Base-by-base conservation (phyloP, 2,113 vertebrate species). In the Promerops cafer region DNA sequence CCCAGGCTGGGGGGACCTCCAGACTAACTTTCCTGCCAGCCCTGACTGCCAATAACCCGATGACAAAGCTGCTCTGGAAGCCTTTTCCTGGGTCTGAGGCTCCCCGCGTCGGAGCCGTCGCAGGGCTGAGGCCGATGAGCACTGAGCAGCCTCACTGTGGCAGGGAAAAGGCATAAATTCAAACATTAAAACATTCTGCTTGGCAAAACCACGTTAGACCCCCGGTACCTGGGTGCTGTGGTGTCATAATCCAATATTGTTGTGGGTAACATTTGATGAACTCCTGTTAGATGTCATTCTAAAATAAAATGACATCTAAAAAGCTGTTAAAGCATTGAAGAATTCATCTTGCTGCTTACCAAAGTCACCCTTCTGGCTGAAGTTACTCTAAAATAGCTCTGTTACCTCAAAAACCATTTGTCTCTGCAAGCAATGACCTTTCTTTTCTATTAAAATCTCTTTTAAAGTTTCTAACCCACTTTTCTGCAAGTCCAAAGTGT, bases 21-120 rank as follows among this genome's bases (percentile, higher is more conserved):
- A 47, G 44, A 7, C 1, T 12, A 14, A 11, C 40, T 44, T 23
- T 35, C 26, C 69, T 39, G 72, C 39, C 54, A 40, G 33, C 16
- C 10, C 20, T 45, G 65, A 8, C 5, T 28, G 8, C 19, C 30
- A n/a, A 26, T 0, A 2, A 64, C 18, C 11, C 57, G 2, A 5
- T 10, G 40, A 16, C 15, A 18, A 28, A 42, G 9, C 33, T 1
- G 0, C 30, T 68, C 57, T 53, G 65, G 72, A 63, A 60, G 11
- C 0, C 0, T 26, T 23, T 80, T 60, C 19, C 65, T 1, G 0
- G 37, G 28, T 53, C 20, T 13, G 69, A 69, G 59, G 31, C 21
- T 21, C 18, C 42, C 44, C 1, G 0, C 8, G 44, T 35, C 6
- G 7, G 23, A 65, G 56, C n/a, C 23, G 2, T 13, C 0, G 0